phyloP scores from a whole-genome alignment of 2,113 vertebrate genomes.

The Sturnira hondurensis region DNA sequence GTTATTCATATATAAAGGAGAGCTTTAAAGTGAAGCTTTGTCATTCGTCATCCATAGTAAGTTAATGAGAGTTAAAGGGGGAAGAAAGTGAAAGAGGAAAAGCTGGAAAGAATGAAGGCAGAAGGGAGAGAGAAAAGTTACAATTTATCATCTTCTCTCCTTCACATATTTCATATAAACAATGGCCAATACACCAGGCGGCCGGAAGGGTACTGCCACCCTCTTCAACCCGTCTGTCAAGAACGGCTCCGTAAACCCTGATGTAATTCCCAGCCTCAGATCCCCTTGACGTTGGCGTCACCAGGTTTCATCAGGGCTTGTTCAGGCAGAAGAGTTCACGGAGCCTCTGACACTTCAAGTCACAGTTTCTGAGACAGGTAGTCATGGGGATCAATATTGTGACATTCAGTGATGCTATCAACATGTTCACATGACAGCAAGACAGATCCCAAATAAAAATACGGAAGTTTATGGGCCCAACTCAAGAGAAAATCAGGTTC shows the following conservation, averaged over 20 bases:
- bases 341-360: conserved; percentile 37
- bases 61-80: neutral
- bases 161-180: conserved; percentile 1
- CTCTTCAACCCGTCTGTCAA: neutral
- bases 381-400: conserved; percentile 69
- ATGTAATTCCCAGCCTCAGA: neutral
- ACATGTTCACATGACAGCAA: conserved; percentile 19
- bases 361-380: conserved; percentile 66
- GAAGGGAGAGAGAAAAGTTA: neutral
- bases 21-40: conserved; percentile 10
- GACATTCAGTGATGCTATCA: conserved; percentile 58
- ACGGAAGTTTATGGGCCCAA: conserved; percentile 44
- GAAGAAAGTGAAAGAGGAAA: neutral
- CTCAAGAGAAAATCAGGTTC: conserved; percentile 48
- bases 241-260: neutral
- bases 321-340: conserved; percentile 67
- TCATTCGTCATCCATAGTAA: conserved; percentile 6
- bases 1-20: neutral
- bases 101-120: neutral
- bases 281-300: conserved; percentile 14
- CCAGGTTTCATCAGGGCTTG: conserved; percentile 53
- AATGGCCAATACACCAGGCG: neutral
- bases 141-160: neutral
- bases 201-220: neutral
- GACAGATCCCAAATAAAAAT: conserved; percentile 50